These are phyloP conservation scores for Exephanes ischioxanthus DNA, from an alignment of 2,888 invertebrate species.

Conservation along the genomic window DNA sequence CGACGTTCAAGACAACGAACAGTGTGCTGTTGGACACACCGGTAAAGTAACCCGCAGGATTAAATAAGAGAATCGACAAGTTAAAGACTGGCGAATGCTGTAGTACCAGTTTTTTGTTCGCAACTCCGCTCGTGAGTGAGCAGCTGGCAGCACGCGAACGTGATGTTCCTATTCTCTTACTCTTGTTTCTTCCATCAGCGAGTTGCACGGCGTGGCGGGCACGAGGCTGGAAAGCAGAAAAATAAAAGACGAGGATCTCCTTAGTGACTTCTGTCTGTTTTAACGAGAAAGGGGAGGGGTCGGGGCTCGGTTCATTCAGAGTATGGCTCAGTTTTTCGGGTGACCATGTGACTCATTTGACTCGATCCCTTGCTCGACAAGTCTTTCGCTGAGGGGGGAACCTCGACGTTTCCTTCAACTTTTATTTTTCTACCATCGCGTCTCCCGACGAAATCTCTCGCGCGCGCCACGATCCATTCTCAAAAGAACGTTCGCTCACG, in stretches of 20 bases:
- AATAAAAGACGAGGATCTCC: slow-evolving; percentile 58
- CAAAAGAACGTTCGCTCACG: slow-evolving; percentile 55
- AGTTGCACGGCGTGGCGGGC: slow-evolving; percentile 50
- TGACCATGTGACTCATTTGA: slow-evolving; percentile 75
- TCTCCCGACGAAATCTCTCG: slow-evolving; percentile 43
- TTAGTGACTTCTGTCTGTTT: slow-evolving; percentile 72
- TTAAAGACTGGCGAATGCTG: slow-evolving; percentile 44
- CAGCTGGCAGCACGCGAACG: slow-evolving; percentile 60
- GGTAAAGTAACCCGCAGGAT: background rate
- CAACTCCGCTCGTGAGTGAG: slow-evolving; percentile 50
- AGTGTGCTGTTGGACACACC: background rate
- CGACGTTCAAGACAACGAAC: background rate
- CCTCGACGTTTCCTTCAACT: slow-evolving; percentile 64
- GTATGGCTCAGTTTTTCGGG: slow-evolving; percentile 72
- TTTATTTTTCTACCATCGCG: slow-evolving; percentile 65
- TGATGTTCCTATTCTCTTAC: slow-evolving; percentile 26
- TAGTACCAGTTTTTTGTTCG: slow-evolving; percentile 49
- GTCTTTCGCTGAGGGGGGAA: slow-evolving; percentile 54
- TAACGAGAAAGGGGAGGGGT: slow-evolving; percentile 77
- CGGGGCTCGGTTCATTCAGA: slow-evolving; percentile 69
- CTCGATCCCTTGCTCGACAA: slow-evolving; percentile 59
- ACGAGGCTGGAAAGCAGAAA: slow-evolving; percentile 56
- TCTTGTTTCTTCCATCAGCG: slow-evolving; percentile 44
- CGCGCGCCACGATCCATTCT: slow-evolving; percentile 49
- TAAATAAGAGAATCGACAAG: slow-evolving; percentile 18